Conservation (phyloP, 2,113 vertebrate species). For the Ploceus nigricollis region DNA sequence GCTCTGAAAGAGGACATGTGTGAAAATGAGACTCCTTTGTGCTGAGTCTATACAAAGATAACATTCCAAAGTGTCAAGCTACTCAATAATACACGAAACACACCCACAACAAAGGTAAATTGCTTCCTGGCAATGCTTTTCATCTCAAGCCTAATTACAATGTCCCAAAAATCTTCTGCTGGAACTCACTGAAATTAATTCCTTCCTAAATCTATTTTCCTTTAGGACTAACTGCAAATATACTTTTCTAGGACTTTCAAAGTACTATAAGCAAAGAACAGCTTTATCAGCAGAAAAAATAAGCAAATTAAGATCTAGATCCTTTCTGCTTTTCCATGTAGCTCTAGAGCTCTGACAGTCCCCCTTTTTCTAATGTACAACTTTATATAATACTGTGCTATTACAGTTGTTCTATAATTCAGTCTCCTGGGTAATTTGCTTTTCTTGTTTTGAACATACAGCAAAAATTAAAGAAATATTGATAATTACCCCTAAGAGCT, state of each 20-base stretch:
- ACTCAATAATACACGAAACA: background rate
- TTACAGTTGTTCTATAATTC: background rate
- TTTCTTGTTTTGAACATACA: background rate
- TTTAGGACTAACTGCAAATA: background rate
- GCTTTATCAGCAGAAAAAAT: background rate
- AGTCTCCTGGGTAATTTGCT: background rate
- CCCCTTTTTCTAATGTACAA: background rate
- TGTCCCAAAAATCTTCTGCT: background rate
- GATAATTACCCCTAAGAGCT: background rate
- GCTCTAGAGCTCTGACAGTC: background rate
- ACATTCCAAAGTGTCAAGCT: background rate
- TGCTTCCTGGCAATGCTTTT: background rate
- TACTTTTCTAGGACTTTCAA: background rate
- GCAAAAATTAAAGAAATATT: background rate
- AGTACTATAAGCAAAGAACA: background rate
- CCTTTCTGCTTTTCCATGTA: background rate
- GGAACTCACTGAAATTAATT: background rate
- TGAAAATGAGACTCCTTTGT: background rate
- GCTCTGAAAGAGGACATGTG: background rate
- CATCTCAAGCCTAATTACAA: background rate
- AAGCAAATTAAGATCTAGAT: background rate
- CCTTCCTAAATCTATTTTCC: background rate
- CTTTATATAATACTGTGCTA: background rate
- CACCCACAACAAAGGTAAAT: background rate
- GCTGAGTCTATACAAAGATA: background rate